Evolutionary conservation across 2,113 vertebrate genomes (phyloP).

Genomic region (Pterophyllum scalare): DNA sequence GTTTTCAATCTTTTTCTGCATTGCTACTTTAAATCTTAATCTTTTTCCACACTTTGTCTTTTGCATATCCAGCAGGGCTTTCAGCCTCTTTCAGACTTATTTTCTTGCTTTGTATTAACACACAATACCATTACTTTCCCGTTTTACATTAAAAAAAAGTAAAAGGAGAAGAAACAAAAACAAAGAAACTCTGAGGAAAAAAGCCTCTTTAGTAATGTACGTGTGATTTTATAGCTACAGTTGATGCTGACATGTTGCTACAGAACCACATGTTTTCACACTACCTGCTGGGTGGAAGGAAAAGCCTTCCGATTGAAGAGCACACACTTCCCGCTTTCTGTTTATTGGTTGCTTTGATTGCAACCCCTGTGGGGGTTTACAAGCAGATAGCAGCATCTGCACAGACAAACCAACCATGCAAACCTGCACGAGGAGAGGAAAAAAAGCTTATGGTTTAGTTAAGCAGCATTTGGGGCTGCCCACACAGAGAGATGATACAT

Average conservation of each 20-base stretch:
- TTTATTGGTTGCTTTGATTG: slow-evolving; percentile 47
- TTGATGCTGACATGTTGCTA: not conserved
- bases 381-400: slow-evolving; percentile 14
- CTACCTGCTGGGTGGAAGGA: slow-evolving; percentile 33
- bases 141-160: not conserved
- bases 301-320: slow-evolving; percentile 36
- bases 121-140: not conserved
- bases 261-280: slow-evolving; percentile 16
- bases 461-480: slow-evolving; percentile 36
- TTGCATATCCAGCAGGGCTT: too few species aligned
- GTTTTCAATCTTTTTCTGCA: not conserved
- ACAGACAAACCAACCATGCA: slow-evolving; percentile 25
- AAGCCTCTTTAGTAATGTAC: not conserved
- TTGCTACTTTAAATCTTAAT: not conserved
- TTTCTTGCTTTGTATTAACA: not conserved
- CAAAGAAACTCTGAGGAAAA: not conserved
- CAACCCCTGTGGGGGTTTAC: slow-evolving; percentile 35
- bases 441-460: slow-evolving; percentile 4
- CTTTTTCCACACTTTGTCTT: not conserved
- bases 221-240: not conserved
- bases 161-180: not conserved
- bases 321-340: slow-evolving; percentile 1
- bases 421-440: not conserved
- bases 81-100: too few species aligned
- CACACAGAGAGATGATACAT: slow-evolving; percentile 41